Percentiles rank a stretch among this genome's conserved stretches.
phyloP scores from a whole-genome alignment of 2,797 vertebrate genomes.

The Onychomys arenicola region DNA sequence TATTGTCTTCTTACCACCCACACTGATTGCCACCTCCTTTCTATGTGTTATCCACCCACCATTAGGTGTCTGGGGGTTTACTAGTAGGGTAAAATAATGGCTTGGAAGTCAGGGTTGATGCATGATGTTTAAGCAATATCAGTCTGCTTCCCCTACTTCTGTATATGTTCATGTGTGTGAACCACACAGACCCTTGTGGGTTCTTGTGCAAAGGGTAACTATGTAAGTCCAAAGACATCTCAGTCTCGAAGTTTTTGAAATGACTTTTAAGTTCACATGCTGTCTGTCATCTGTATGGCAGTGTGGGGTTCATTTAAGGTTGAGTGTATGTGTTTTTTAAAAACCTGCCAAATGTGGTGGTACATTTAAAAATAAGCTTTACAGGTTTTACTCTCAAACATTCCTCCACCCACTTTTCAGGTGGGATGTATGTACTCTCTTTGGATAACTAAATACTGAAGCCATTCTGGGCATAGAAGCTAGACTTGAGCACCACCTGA shows the following conservation, averaged over 20 bases:
- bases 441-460: slow-evolving; percentile 7
- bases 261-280: neutral
- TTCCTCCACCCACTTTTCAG: neutral
- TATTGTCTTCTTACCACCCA: neutral
- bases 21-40: neutral
- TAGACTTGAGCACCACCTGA: neutral
- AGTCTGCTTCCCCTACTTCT: neutral
- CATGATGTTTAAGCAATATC: neutral
- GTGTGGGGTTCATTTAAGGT: neutral
- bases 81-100: neutral
- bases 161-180: neutral
- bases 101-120: neutral
- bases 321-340: neutral
- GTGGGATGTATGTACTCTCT: neutral
- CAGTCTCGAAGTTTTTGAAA: neutral
- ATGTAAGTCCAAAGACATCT: neutral
- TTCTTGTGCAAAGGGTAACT: neutral
- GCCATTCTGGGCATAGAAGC: neutral
- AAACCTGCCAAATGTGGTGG: neutral
- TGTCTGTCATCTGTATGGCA: neutral
- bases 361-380: neutral
- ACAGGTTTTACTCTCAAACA: neutral
- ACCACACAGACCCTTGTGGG: neutral
- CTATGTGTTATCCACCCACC: accelerated
- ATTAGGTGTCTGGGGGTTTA: neutral